Conservation (phyloP, 1,140 invertebrate species). For the Leptinotarsa lineolata region DNA sequence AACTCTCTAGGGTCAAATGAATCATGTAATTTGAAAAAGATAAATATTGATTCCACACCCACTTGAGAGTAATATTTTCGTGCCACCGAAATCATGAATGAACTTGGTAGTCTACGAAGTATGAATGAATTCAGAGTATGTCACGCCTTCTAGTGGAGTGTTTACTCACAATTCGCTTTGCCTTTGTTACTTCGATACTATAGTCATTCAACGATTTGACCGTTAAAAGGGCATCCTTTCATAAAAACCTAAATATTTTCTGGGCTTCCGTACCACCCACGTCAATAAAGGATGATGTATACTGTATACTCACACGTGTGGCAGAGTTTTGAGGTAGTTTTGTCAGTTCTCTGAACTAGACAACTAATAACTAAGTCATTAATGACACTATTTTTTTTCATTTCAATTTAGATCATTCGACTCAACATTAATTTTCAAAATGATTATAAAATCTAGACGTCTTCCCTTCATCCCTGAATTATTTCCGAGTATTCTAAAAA, state of each 20-base stretch:
- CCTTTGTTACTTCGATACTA: not conserved
- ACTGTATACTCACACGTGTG: not conserved
- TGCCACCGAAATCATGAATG: not conserved
- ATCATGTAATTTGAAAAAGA: constrained; percentile 4
- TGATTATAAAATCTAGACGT: no score
- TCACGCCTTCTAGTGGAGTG: constrained; percentile 1
- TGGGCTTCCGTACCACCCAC: constrained; percentile 7
- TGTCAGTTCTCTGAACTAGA: no score
- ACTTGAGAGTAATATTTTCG: constrained; percentile 14
- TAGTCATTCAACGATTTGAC: constrained; percentile 9
- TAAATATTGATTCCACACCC: constrained; percentile 12
- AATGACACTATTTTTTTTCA: no score
- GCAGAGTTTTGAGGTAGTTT: no score
- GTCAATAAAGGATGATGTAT: constrained; percentile 16
- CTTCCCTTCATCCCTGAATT: no score
- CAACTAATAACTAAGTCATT: no score
- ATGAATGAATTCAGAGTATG: constrained; percentile 11
- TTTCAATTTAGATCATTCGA: no score
- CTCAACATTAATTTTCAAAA: no score
- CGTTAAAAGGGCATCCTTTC: constrained; percentile 10
- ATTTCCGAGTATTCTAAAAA: no score
- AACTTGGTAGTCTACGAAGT: not conserved
- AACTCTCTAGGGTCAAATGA: not conserved
- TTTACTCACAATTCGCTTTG: constrained; percentile 17
- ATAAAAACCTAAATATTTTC: constrained; percentile 1